These are phyloP conservation scores for Tipula lateralis DNA, from an alignment of 2,888 invertebrate species.

Conservation along the genomic window DNA sequence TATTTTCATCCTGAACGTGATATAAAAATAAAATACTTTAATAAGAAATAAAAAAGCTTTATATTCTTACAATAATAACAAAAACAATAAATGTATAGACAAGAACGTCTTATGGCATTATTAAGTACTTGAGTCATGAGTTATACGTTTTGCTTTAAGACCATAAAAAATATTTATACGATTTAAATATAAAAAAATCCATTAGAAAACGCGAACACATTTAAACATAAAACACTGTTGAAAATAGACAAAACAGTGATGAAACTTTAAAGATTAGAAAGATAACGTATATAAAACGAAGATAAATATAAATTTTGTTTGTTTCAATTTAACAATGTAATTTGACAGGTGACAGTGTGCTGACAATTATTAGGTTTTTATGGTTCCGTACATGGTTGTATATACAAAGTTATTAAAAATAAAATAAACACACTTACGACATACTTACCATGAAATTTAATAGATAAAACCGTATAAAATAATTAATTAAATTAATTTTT, in stretches of 20 bases:
- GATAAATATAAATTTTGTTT: background rate
- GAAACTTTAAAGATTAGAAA: background rate
- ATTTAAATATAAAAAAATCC: background rate
- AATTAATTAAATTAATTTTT: too few species aligned
- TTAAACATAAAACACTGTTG: background rate
- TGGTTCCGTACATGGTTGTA: too few species aligned
- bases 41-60: background rate
- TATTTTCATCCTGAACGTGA: background rate
- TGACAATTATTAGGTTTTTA: background rate
- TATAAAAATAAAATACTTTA: background rate
- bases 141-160: constrained; percentile 1
- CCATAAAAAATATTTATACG: constrained; percentile 4
- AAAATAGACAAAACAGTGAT: background rate
- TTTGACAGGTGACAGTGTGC: background rate
- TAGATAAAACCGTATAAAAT: too few species aligned
- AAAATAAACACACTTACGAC: too few species aligned
- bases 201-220: background rate
- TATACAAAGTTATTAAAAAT: too few species aligned
- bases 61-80: background rate
- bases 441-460: too few species aligned
- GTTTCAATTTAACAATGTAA: background rate
- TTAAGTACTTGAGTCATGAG: constrained; percentile 19
- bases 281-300: background rate
- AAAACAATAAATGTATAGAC: background rate
- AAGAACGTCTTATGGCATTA: constrained; percentile 19